Percentiles rank a stretch among this genome's conserved stretches.
These are phyloP conservation scores for Pachypeltis micranthus DNA, from an alignment of 1,140 invertebrate species.

Conservation along the genomic window DNA sequence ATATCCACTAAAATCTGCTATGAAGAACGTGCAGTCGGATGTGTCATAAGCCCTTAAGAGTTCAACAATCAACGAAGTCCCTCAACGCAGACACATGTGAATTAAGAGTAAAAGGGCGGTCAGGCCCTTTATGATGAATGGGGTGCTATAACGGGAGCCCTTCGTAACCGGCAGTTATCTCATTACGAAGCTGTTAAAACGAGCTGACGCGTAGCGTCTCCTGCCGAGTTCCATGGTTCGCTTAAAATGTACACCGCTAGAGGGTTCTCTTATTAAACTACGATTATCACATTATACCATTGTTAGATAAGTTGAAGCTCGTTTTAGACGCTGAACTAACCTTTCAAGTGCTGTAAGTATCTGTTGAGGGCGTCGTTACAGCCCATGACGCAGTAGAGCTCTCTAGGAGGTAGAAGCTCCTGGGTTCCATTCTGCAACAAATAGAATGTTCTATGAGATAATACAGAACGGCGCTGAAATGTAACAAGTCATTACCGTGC, in stretches of 20 bases:
- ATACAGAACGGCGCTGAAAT: too few relatives aligned
- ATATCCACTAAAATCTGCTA: too few relatives aligned
- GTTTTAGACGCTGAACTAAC: conserved; percentile 35
- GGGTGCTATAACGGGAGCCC: background rate
- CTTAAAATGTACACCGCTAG: too few relatives aligned
- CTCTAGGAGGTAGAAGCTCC: conserved; percentile 49
- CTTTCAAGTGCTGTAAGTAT: conserved; percentile 58
- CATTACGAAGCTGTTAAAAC: background rate
- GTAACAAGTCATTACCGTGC: too few relatives aligned
- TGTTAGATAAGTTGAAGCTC: too few relatives aligned
- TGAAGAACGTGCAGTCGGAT: too few relatives aligned
- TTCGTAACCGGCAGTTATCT: background rate
- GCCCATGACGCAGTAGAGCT: conserved; percentile 65
- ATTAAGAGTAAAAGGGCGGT: background rate
- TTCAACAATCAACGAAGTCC: too few relatives aligned
- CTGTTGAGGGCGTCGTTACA: conserved; percentile 62
- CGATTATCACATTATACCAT: too few relatives aligned
- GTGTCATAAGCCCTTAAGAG: too few relatives aligned
- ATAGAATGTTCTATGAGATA: too few relatives aligned
- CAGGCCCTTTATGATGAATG: conserved; percentile 5
- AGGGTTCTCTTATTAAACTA: too few relatives aligned
- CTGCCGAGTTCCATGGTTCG: background rate
- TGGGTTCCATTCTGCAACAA: conserved; percentile 51
- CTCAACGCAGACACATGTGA: too few relatives aligned
- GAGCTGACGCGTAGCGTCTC: background rate